A percentile compares a stretch with the other conserved stretches of the same genome.
Conservation (phyloP, 2,888 invertebrate genomes). For the Metellina segmentata region DNA sequence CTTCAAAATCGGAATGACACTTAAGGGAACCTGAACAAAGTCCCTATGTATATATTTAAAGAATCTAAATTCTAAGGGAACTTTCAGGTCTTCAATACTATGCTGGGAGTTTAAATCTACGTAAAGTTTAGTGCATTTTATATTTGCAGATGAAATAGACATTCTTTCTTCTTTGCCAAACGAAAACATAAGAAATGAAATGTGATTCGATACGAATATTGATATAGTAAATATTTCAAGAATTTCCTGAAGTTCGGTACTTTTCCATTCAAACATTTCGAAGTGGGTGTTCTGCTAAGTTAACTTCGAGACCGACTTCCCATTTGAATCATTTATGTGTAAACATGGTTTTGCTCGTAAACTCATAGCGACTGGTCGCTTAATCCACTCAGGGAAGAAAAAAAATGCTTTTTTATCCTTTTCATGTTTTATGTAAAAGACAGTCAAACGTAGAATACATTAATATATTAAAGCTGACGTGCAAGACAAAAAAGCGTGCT, state of each 20-base stretch:
- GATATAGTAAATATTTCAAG: slow-evolving; percentile 13
- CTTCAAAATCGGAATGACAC: no score
- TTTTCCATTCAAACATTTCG: slow-evolving; percentile 18
- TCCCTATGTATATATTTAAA: no score
- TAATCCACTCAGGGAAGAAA: slow-evolving; percentile 39
- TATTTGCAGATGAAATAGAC: neutral
- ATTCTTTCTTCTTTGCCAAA: neutral
- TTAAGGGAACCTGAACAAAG: no score
- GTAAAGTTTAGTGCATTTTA: neutral
- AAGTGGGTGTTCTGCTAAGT: slow-evolving; percentile 1
- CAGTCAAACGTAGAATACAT: slow-evolving; percentile 66
- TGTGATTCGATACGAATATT: slow-evolving; percentile 19
- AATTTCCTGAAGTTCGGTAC: neutral
- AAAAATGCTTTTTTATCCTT: slow-evolving; percentile 51
- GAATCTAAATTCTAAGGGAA: no score
- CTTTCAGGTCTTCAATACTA: no score
- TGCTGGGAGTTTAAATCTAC: neutral
- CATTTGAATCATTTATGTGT: slow-evolving; percentile 66
- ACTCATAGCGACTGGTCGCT: slow-evolving; percentile 51
- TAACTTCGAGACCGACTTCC: neutral
- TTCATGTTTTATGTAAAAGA: slow-evolving; percentile 72
- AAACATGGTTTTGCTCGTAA: slow-evolving; percentile 63
- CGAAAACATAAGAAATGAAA: neutral
- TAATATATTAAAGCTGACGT: slow-evolving; percentile 63
- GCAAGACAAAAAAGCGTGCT: slow-evolving; percentile 50